Conservation (phyloP, 2,113 vertebrate species). For the Ibidorhyncha struthersii region DNA sequence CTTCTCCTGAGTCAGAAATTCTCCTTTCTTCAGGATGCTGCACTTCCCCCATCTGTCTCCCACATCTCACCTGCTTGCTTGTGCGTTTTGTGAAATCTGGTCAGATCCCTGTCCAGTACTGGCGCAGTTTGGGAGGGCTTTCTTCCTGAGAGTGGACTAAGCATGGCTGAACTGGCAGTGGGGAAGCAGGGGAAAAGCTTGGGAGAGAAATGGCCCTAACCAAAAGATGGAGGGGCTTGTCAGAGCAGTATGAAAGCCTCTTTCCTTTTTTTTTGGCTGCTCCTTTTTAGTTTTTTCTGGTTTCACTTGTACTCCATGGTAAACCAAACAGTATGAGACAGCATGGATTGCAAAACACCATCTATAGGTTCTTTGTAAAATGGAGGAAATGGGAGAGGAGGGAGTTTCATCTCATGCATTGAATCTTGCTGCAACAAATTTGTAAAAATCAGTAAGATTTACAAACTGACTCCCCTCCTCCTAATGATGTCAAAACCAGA, state of each 20-base stretch:
- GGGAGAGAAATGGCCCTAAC: background rate
- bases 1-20: background rate
- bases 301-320: background rate
- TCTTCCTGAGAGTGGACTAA: background rate
- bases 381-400: constrained; percentile 22
- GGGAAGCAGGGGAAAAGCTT: background rate
- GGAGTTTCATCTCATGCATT: background rate
- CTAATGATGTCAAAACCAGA: background rate
- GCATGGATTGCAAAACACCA: constrained; percentile 1
- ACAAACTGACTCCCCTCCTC: background rate
- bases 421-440: background rate
- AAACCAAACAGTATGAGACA: constrained; percentile 27
- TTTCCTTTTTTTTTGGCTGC: background rate
- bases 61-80: background rate
- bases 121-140: background rate
- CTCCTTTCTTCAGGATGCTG: background rate
- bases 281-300: background rate
- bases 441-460: background rate
- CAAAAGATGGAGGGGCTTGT: background rate
- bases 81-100: background rate
- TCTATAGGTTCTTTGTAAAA: constrained; percentile 41
- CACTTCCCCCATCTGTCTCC: background rate
- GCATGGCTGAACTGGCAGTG: background rate
- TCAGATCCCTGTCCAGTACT: accelerated
- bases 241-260: background rate